Evolutionary conservation across 2,113 vertebrate genomes (phyloP).

Genomic region (Ploceus nigricollis): DNA sequence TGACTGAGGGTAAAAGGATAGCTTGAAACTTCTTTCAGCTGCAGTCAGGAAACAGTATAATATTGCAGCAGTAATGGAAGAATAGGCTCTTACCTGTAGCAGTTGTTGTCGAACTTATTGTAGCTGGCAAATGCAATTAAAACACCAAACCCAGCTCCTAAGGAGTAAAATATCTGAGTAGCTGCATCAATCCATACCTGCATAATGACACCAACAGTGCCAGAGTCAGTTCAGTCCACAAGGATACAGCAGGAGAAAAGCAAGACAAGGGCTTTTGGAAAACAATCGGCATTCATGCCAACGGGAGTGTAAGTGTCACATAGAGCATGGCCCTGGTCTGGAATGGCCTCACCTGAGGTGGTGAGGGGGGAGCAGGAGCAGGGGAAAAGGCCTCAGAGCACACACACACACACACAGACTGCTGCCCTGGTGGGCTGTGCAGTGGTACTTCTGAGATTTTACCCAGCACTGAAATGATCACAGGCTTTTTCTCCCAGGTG

Average conservation of each 20-base stretch:
- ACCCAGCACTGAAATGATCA: not conserved
- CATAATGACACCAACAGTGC: not conserved
- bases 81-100: constrained; percentile 85
- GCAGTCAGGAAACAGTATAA: not conserved
- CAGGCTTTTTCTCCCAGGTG: not conserved
- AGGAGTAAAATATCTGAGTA: constrained; percentile 97
- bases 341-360: not conserved
- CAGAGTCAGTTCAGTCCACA: not conserved
- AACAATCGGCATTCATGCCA: not conserved
- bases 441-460: too few relatives aligned
- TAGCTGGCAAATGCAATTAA: constrained; percentile 98
- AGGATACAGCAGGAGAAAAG: not conserved
- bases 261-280: not conserved
- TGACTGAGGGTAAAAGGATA: not conserved
- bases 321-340: not conserved
- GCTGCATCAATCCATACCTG: constrained; percentile 99
- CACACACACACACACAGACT: too few relatives aligned
- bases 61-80: not conserved
- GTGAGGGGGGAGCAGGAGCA: not conserved
- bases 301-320: not conserved
- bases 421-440: not conserved
- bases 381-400: not conserved
- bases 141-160: constrained; percentile 96
- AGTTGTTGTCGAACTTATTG: constrained; percentile 99
- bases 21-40: not conserved